Evolutionary conservation across 2,888 invertebrate species (phyloP).

Genomic region (Tinea semifulvella): DNA sequence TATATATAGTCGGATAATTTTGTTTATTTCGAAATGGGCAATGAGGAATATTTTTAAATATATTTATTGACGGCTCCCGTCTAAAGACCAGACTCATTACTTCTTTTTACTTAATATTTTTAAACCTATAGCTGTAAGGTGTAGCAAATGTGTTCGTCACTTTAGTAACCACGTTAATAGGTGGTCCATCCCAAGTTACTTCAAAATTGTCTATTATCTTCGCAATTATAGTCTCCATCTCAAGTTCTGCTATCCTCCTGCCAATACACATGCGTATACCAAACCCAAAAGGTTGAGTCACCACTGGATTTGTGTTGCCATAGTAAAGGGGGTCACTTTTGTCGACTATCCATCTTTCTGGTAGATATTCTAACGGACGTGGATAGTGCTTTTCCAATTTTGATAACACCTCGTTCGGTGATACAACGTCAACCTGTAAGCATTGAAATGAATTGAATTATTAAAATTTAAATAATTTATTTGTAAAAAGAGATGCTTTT

Average conservation of each 20-base stretch:
- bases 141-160: conserved; percentile 36
- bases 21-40: no score
- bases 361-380: conserved; percentile 63
- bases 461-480: no score
- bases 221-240: conserved; percentile 64
- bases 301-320: conserved; percentile 66
- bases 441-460: no score
- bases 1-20: no score
- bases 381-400: conserved; percentile 62
- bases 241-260: conserved; percentile 75
- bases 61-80: no score
- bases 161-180: conserved; percentile 34
- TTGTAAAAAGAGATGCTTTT: no score
- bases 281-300: conserved; percentile 73
- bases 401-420: conserved; percentile 76
- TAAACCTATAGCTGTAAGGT: conserved; percentile 28
- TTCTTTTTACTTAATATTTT: conserved; percentile 14
- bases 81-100: no score
- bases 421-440: conserved; percentile 75
- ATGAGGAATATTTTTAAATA: no score
- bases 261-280: conserved; percentile 76
- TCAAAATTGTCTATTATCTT: conserved; percentile 36
- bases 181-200: conserved; percentile 48
- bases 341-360: conserved; percentile 75
- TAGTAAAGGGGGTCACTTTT: conserved; percentile 47